These are phyloP conservation scores for Spea hammondii DNA, from an alignment of 2,797 vertebrate genomes.

Conservation along the genomic window DNA sequence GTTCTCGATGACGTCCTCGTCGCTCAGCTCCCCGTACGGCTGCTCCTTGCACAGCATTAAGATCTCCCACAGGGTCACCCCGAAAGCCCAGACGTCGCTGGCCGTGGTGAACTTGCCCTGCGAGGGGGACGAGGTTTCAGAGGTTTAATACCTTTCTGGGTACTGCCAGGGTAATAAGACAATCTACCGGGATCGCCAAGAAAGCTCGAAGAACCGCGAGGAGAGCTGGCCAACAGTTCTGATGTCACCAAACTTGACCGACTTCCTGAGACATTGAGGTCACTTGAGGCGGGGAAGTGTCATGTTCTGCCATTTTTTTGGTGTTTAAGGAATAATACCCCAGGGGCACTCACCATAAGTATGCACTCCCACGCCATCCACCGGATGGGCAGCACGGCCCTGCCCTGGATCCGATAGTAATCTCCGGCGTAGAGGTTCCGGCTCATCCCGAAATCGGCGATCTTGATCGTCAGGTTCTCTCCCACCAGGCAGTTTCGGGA, in stretches of 20 bases:
- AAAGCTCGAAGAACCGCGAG: no score
- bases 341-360: conserved; percentile 77
- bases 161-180: no score
- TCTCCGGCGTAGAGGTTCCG: conserved; percentile 86
- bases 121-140: not conserved
- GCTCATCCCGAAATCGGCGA: conserved; percentile 94
- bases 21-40: conserved; percentile 86
- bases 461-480: conserved; percentile 85
- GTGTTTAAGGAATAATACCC: not conserved
- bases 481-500: conserved; percentile 90
- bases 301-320: no score
- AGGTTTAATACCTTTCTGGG: not conserved
- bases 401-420: conserved; percentile 89
- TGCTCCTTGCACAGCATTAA: conserved; percentile 90
- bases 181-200: no score
- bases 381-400: conserved; percentile 89
- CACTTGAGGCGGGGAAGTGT: no score
- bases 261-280: no score
- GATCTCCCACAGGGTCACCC: conserved; percentile 94
- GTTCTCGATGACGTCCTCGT: conserved; percentile 93
- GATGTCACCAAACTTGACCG: no score
- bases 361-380: conserved; percentile 99
- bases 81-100: conserved; percentile 93
- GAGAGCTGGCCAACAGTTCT: no score
- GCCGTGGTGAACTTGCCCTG: conserved; percentile 93